Evolutionary conservation across 2,797 vertebrate genomes (phyloP).

Genomic region (Anguilla pacifica): DNA sequence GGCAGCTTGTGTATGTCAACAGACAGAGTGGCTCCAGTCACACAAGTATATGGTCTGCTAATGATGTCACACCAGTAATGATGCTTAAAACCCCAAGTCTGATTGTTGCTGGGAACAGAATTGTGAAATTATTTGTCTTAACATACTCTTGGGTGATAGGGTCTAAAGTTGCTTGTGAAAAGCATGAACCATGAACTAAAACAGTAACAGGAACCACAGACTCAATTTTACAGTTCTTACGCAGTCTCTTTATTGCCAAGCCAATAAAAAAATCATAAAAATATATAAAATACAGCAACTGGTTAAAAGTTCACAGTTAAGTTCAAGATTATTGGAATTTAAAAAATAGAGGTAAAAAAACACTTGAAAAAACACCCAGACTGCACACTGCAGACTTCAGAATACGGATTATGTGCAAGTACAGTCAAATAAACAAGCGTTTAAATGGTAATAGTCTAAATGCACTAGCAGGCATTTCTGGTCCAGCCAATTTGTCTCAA

Average conservation of each 20-base stretch:
- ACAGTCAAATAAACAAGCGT: neutral
- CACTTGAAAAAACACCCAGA: neutral
- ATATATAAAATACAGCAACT: constrained; percentile 1
- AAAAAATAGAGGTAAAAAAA: neutral
- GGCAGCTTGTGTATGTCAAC: neutral
- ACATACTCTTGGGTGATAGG: constrained; percentile 2
- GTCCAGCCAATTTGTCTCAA: neutral
- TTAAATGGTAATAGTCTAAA: neutral
- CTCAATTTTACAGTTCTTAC: neutral
- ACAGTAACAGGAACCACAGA: neutral
- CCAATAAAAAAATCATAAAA: neutral
- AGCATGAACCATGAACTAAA: constrained; percentile 15
- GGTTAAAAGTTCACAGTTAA: neutral
- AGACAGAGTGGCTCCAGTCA: constrained; percentile 23
- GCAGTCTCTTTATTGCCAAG: neutral
- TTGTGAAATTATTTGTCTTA: constrained; percentile 18
- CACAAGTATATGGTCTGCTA: constrained; percentile 20
- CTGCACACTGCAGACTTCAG: neutral
- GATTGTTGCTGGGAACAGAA: constrained; percentile 16
- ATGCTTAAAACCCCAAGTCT: neutral
- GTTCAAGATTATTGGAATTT: neutral
- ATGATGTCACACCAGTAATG: neutral
- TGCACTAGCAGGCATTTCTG: neutral
- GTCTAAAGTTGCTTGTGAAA: constrained; percentile 23
- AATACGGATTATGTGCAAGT: neutral